These are phyloP conservation scores for Drosophila nigricruria DNA, from an alignment of 2,888 invertebrate species.

Conservation along the genomic window DNA sequence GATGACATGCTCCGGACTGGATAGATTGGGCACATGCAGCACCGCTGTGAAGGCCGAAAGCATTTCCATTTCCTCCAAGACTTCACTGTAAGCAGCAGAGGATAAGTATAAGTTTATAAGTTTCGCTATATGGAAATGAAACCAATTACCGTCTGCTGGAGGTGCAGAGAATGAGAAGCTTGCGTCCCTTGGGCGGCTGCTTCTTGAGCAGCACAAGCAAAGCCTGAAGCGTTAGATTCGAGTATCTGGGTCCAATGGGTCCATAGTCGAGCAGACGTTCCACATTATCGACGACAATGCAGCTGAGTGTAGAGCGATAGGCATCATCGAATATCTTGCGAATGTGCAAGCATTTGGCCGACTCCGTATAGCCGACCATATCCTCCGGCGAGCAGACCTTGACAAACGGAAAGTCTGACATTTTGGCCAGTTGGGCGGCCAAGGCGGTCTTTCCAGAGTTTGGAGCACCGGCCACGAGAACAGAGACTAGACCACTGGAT, in stretches of 20 bases:
- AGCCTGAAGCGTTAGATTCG: constrained; percentile 98
- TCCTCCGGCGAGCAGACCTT: constrained; percentile 98
- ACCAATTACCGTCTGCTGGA: constrained; percentile 92
- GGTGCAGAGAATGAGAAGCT: constrained; percentile 96
- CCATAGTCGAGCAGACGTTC: constrained; percentile 99
- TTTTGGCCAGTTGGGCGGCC: constrained; percentile 97
- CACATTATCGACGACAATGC: constrained; percentile 98
- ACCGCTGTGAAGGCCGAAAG: constrained; percentile 95
- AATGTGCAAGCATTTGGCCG: constrained; percentile 97
- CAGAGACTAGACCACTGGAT: constrained; percentile 93
- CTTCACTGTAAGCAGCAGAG: constrained; percentile 88
- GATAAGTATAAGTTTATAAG: neutral
- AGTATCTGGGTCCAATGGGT: constrained; percentile 98
- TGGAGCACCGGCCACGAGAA: constrained; percentile 97
- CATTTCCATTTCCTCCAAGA: constrained; percentile 98
- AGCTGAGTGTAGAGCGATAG: constrained; percentile 97
- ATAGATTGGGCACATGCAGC: constrained; percentile 96
- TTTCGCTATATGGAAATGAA: neutral
- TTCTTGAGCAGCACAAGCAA: constrained; percentile 97
- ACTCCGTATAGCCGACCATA: constrained; percentile 98
- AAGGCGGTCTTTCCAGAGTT: constrained; percentile 98
- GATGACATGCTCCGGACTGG: constrained; percentile 93
- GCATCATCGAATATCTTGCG: constrained; percentile 99
- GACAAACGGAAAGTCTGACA: constrained; percentile 99
- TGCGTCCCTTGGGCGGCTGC: constrained; percentile 96